These are phyloP conservation scores for Bellardia pandia DNA, from an alignment of 2,888 invertebrate genomes.

Conservation along the genomic window DNA sequence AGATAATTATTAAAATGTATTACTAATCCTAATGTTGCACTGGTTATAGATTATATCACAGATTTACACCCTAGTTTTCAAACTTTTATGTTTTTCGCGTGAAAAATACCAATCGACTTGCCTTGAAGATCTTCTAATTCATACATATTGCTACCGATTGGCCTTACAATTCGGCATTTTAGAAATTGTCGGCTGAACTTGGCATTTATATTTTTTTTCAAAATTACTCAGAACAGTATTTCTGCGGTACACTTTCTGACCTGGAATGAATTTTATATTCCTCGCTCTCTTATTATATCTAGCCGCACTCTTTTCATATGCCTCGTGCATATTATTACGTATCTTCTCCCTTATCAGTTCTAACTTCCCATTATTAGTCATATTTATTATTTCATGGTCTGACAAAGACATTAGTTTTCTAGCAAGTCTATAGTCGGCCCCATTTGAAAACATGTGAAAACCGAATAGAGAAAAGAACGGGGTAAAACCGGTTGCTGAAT, in stretches of 20 bases:
- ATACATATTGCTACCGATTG: too few species aligned
- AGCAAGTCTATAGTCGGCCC: slow-evolving; percentile 18
- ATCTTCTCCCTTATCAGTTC: background rate
- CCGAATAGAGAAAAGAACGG: slow-evolving; percentile 34
- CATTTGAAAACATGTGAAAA: slow-evolving; percentile 23
- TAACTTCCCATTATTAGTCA: background rate
- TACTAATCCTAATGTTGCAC: too few species aligned
- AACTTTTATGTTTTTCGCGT: too few species aligned
- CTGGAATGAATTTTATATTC: background rate
- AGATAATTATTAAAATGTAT: too few species aligned
- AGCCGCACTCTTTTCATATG: slow-evolving; percentile 10
- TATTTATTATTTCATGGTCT: background rate
- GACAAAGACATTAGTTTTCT: slow-evolving; percentile 18
- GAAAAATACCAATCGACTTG: too few species aligned
- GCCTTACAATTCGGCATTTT: too few species aligned
- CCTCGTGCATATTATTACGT: slow-evolving; percentile 35
- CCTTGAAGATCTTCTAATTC: too few species aligned
- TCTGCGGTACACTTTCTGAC: background rate
- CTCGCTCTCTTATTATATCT: slow-evolving; percentile 32
- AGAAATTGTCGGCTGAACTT: too few species aligned
- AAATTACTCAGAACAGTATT: background rate
- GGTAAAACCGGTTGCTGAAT: too few species aligned
- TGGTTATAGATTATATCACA: too few species aligned
- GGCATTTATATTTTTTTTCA: slow-evolving; percentile 6
- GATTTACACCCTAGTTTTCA: too few species aligned